These are phyloP conservation scores for Thalassophryne amazonica DNA, from an alignment of 2,797 vertebrate species.

Conservation along the genomic window DNA sequence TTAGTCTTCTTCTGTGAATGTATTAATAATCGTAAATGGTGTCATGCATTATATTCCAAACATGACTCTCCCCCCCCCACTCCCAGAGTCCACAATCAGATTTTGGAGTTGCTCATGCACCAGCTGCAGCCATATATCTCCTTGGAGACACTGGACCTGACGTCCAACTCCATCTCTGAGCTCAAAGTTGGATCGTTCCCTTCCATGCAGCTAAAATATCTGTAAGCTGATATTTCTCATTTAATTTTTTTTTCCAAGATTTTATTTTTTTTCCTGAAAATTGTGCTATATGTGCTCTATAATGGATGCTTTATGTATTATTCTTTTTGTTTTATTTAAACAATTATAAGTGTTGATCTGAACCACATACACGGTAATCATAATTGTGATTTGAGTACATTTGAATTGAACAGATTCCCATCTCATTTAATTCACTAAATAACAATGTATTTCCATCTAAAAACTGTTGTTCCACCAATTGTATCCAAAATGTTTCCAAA, in stretches of 20 bases:
- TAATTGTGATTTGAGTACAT: no score
- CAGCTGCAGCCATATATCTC: conserved; percentile 86
- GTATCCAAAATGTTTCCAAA: no score
- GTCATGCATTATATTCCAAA: no score
- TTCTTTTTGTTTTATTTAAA: no score
- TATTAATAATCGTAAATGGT: background rate
- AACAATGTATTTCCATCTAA: no score
- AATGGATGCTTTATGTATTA: background rate
- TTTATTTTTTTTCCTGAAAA: background rate
- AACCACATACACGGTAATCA: no score
- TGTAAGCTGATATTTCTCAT: conserved; percentile 75
- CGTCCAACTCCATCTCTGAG: conserved; percentile 91
- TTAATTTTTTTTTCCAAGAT: background rate
- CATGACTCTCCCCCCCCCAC: no score
- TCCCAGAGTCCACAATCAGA: conserved; percentile 92
- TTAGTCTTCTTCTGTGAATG: no score
- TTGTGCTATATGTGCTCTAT: background rate
- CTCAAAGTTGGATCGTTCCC: conserved; percentile 90
- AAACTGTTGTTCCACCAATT: no score
- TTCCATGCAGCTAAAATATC: conserved; percentile 90
- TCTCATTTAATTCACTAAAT: no score
- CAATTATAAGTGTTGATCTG: no score
- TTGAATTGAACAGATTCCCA: no score
- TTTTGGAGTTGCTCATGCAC: conserved; percentile 84
- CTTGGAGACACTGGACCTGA: conserved; percentile 91